Base-by-base conservation (phyloP, 2,797 vertebrate genomes). In the Acestrorhynchus altus region DNA sequence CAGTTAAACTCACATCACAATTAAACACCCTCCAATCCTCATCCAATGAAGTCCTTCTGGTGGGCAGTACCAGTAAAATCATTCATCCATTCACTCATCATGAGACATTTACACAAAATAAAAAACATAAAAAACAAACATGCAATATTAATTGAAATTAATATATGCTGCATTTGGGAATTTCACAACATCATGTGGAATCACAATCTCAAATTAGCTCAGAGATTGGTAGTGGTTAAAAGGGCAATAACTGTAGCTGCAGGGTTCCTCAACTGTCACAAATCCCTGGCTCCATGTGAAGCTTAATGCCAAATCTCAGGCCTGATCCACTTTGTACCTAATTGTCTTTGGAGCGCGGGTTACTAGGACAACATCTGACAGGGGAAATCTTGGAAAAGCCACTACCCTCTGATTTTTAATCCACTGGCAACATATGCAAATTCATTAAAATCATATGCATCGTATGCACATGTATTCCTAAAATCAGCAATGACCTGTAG, bases 311-410 rank as follows among this genome's bases (percentile, higher is more conserved):
- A 42, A 42, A 64, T 64, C 60, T 64, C 60, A 64, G 39, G 9
- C 35, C 40, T 64, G 61, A 64, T 64, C 61, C 61, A 42, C 61
- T 64, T 64, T 64, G 61, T 15, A n/a, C 39, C 42, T 67, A 67
- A 67, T 67, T 49, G 44, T 49, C 20, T 49, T 47, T 28, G 24
- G 42, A 44, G 18, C 22, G 40, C 2, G 40, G 61, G 61, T 65
- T 44, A 65, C 61, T 26, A 49, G 44, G 44, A 26, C 64, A 46
- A 49, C 44, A 40, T 28, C 42, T 44, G 42, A 66, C 63, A 44
- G 11, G 28, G 31, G 59, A n/a, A 44, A 44, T 63, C 60, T 63
- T 20, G n/a, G 22, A 66, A 66, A 66, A 46, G 40, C 20, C 35
- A 15, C 4, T 10, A 24, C 20, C 47, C 42, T 46, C 64, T 67